These are phyloP conservation scores for Hyaena hyaena DNA, from an alignment of 2,113 vertebrate genomes.

Conservation along the genomic window DNA sequence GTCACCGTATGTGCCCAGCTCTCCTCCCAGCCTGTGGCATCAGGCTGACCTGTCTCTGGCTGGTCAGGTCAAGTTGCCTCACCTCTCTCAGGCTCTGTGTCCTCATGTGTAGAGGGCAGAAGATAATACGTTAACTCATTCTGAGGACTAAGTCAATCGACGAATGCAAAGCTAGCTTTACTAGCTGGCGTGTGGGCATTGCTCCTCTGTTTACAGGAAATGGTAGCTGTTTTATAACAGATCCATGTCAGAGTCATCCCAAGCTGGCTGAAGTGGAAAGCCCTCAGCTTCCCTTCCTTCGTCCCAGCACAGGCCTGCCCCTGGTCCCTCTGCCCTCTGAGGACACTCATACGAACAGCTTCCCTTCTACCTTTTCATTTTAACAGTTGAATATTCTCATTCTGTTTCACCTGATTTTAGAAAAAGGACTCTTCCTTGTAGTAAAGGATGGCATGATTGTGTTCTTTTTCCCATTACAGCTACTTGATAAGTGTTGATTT, in stretches of 20 bases:
- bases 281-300: neutral
- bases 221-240: neutral
- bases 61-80: neutral
- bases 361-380: neutral
- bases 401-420: neutral
- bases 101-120: neutral
- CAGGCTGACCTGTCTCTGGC: neutral
- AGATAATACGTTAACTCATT: neutral
- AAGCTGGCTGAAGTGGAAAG: neutral
- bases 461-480: neutral
- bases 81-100: neutral
- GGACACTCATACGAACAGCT: neutral
- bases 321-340: neutral
- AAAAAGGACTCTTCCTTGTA: neutral
- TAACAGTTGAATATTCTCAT: neutral
- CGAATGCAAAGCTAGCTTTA: neutral
- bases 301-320: neutral
- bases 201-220: neutral
- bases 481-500: neutral
- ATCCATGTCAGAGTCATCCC: conserved; percentile 15
- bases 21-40: neutral
- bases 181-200: neutral
- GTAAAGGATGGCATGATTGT: neutral
- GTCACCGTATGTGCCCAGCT: too few species aligned
- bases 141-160: neutral